Evolutionary conservation across 1,140 invertebrate genomes (phyloP), one percentile per base, ranked within the genome.

Genomic region (Heliconius nattereri): DNA sequence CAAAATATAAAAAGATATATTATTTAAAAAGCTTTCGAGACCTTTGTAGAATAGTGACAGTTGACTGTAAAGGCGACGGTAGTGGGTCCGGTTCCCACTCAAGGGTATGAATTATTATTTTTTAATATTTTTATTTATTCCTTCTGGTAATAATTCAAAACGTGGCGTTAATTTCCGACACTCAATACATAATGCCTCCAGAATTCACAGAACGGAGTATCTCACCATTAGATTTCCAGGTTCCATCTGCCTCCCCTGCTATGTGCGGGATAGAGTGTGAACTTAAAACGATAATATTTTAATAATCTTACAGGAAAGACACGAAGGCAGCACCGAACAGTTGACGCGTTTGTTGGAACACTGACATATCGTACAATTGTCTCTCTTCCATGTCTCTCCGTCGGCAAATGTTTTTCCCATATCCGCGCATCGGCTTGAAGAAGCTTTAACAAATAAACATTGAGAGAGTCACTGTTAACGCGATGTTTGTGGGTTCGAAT

Each of bases 331-430:
- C 8, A 87, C 85, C 16, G 91, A 88, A 82, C 97, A 97, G 76
- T 95, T 95, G 45, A 96, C 95, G 32, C 95, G 91, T 8, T 96
- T 96, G 19, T 85, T 81, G 60, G 86, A 89, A 85, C 97, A 97
- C 72, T 93, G 93, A 86, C 97, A 97, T 32, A 95, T 92, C 0
- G 96, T 96, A 89, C 97, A 97, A 78, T 94, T 94, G 87, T 96
- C 96, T 7, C 95, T 93, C 83, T 95, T 95, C 96, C 96, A 97
- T 60, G 93, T 93, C 78, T 96, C 95, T 16, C 96, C 96, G 76
- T 97, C 96, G 3, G 93, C 88, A 90, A 96, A 97, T 73, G 87
- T 75, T 9, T 88, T 86, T 3, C 90, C 90, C 16, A 91, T 82
- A 76, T 94, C 91, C 54, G 89, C 80, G 60, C 91, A 94, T 32